Base-by-base conservation (phyloP, 2,797 vertebrate species). In the Anguilla obscura region DNA sequence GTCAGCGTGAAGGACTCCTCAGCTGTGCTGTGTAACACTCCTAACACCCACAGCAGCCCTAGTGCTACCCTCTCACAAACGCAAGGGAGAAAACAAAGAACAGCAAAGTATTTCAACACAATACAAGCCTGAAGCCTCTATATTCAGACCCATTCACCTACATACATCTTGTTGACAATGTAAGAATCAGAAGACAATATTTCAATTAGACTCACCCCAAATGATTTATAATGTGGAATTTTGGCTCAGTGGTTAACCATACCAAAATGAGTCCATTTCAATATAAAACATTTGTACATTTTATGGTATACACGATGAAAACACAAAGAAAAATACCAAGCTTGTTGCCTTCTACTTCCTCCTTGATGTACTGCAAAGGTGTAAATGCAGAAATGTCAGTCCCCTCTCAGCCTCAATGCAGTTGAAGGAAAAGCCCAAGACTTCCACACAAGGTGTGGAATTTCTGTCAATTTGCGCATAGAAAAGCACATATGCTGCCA, bases 1-100 rank as follows among this genome's bases (percentile, higher is more conserved):
- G 92, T 85, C 91, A 92, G 93, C 92, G 76, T 18, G 80, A 86
- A 60, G 58, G 18, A 40, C 36, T 5, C 10, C 27, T 36, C 36
- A 56, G n/a, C 54, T 24, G n/a, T n/a, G 1, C 48, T 58, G 30
- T 33, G 27, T 18, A 45, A 33, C 40, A 21, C 79, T n/a, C 50
- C n/a, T 45, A 18, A 79, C 12, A 40, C 33, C 36, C 3, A 36
- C 5, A 40, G 74, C 74, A 8, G 33, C 36, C 1, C 12, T 36
- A 18, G 14, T 40, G 74, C 74, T 21, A 18, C 14, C 36, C 74
- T 7, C 30, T 36, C 33, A 36, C 71, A 33, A 71, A 76, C 30
- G 4, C 27, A 71, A 71, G 69, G 74, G 18, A 79, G 36, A 36
- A 79, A 45, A 79, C 33, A 79, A 40, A 79, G 16, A 27, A 79